Conservation (phyloP, 2,113 vertebrate species). For the Catharus minimus region DNA sequence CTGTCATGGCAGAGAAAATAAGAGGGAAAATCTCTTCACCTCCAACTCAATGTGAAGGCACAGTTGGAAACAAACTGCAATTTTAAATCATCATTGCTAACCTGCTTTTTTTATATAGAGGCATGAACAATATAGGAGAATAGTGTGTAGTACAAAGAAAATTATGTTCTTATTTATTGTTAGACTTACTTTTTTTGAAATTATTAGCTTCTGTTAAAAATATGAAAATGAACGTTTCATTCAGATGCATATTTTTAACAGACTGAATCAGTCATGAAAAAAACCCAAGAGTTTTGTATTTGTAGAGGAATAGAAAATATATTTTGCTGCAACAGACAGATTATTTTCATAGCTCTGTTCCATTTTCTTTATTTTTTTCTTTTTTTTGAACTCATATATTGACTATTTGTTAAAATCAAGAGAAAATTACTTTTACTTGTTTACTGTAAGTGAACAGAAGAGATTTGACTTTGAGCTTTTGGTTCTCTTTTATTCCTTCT, state of each 20-base stretch:
- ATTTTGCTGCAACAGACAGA: background rate
- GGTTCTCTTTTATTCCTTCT: background rate
- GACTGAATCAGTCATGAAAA: background rate
- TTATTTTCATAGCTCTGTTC: accelerated
- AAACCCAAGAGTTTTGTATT: background rate
- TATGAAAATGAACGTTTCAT: background rate
- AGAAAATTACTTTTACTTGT: background rate
- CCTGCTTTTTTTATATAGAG: background rate
- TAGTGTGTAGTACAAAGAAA: background rate
- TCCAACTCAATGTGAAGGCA: background rate
- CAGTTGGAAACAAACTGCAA: background rate
- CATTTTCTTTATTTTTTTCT: background rate
- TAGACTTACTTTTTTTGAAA: background rate
- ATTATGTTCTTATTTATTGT: background rate
- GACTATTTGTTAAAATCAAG: background rate
- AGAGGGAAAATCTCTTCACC: background rate
- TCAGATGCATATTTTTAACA: background rate
- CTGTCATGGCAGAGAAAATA: background rate
- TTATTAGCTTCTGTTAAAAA: background rate
- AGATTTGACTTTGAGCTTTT: background rate
- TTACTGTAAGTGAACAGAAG: background rate
- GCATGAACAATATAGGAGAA: background rate
- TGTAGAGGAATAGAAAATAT: background rate
- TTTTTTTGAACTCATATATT: no score
- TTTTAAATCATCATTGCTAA: background rate